A percentile compares a stretch with the other conserved stretches of the same genome.
These are phyloP conservation scores for Catharus fuscescens DNA, from an alignment of 2,113 vertebrate genomes.

Conservation along the genomic window DNA sequence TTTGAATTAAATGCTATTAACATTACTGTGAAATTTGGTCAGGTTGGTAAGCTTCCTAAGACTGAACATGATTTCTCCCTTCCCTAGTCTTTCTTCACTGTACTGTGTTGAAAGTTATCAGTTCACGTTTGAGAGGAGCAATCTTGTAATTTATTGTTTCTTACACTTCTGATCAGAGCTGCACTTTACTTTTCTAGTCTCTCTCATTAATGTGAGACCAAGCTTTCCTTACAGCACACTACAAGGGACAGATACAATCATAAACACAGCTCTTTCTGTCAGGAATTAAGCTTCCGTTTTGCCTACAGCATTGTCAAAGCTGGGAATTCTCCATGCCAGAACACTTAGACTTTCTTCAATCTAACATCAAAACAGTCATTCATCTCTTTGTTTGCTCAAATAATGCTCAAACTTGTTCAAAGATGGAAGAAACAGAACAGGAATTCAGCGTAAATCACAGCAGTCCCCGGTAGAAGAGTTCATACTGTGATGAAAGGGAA, in stretches of 20 bases:
- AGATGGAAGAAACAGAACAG: neutral
- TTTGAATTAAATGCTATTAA: neutral
- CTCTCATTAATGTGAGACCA: neutral
- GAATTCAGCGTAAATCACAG: neutral
- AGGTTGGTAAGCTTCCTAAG: neutral
- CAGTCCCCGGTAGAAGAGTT: neutral
- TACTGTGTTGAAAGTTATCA: neutral
- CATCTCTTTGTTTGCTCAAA: slow-evolving; percentile 26
- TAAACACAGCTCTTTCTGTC: neutral
- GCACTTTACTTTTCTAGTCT: neutral
- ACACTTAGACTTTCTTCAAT: slow-evolving; percentile 18
- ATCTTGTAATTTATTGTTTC: neutral
- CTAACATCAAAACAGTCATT: slow-evolving; percentile 35
- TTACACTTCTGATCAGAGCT: neutral
- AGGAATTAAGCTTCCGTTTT: slow-evolving; percentile 1
- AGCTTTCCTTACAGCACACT: neutral
- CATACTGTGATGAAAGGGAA: neutral
- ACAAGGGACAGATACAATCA: neutral
- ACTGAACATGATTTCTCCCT: neutral
- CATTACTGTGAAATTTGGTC: neutral
- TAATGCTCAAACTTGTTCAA: slow-evolving; percentile 50
- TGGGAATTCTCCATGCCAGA: slow-evolving; percentile 14
- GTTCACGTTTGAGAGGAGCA: neutral
- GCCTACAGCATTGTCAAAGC: slow-evolving; percentile 16
- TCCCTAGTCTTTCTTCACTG: neutral